phyloP scores from a whole-genome alignment of 2,797 vertebrate genomes.

The Hoplostethus atlanticus region DNA sequence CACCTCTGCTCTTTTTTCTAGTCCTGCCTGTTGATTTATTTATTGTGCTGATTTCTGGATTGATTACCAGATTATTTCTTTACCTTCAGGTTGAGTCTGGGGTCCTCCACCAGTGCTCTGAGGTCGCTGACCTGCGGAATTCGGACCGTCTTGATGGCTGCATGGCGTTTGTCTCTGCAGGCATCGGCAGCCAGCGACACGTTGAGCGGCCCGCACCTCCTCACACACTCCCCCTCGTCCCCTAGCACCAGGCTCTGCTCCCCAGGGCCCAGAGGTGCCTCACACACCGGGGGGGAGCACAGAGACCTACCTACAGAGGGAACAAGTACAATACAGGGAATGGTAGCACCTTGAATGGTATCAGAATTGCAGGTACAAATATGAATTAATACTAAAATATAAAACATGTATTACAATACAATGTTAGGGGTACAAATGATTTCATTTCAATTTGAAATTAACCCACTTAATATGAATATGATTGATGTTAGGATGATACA shows the following conservation, averaged over 20 bases:
- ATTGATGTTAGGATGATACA: too few species aligned
- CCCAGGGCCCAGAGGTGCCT: constrained; percentile 68
- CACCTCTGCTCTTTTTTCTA: background rate
- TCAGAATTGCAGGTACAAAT: too few species aligned
- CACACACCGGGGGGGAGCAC: constrained; percentile 89
- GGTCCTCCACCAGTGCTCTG: constrained; percentile 90
- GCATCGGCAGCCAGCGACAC: constrained; percentile 87
- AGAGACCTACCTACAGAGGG: constrained; percentile 83
- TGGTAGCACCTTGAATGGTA: too few species aligned
- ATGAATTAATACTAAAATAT: too few species aligned
- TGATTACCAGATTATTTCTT: background rate
- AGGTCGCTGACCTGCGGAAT: constrained; percentile 91
- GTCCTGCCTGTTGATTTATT: background rate
- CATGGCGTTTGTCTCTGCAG: constrained; percentile 87
- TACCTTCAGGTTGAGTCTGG: constrained; percentile 90
- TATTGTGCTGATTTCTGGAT: too few species aligned
- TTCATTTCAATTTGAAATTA: too few species aligned
- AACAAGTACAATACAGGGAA: background rate
- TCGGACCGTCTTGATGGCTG: constrained; percentile 93
- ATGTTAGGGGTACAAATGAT: too few species aligned
- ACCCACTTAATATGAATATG: too few species aligned
- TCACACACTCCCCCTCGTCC: constrained; percentile 92
- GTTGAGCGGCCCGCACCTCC: constrained; percentile 89
- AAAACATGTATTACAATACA: too few species aligned
- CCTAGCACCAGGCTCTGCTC: constrained; percentile 78